phyloP scores from a whole-genome alignment of 2,888 invertebrate genomes.

The Athripsodes cinereus region DNA sequence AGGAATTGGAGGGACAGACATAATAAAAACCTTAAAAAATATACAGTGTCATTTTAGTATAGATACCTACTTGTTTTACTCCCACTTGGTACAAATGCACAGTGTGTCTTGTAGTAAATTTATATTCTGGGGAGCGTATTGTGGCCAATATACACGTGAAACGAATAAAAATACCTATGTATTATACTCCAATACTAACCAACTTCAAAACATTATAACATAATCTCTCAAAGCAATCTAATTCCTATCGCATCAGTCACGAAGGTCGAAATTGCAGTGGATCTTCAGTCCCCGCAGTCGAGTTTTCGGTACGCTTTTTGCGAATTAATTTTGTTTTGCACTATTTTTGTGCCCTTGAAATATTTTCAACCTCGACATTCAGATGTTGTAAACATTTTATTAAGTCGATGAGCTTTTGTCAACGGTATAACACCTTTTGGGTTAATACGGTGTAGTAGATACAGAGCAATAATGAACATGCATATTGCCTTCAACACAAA shows the following conservation, averaged over 20 bases:
- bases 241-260: not conserved
- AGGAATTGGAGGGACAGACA: too few species aligned
- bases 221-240: not conserved
- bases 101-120: conserved; percentile 23
- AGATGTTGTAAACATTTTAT: conserved; percentile 13
- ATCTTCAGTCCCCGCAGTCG: not conserved
- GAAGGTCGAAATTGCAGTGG: not conserved
- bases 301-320: conserved; percentile 16
- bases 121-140: conserved; percentile 21
- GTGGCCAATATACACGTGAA: conserved; percentile 15
- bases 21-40: too few species aligned
- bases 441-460: too few species aligned
- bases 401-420: not conserved
- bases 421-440: too few species aligned
- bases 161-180: conserved; percentile 2
- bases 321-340: conserved; percentile 22
- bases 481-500: too few species aligned
- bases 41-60: too few species aligned
- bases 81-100: too few species aligned
- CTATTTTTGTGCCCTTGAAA: conserved; percentile 27
- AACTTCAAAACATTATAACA: not conserved
- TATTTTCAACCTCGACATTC: conserved; percentile 22
- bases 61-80: too few species aligned
- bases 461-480: too few species aligned
- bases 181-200: not conserved